Percentiles rank a stretch among this genome's conserved stretches.
Evolutionary conservation across 2,797 vertebrate genomes (phyloP).

Genomic region (Sebastes umbrosus): DNA sequence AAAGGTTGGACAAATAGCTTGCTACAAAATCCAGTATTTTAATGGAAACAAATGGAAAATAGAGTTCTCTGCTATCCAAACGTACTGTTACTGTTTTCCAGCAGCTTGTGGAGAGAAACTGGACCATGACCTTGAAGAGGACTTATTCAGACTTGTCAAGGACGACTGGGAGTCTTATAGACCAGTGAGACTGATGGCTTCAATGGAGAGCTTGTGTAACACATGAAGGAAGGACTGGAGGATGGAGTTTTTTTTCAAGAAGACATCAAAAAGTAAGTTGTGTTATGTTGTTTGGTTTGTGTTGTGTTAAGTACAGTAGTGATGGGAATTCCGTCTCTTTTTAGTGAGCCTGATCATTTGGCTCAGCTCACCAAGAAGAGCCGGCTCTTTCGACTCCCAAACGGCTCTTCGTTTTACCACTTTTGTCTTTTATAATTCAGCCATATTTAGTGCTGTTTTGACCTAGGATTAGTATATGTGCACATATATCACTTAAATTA

Average conservation of each 20-base stretch:
- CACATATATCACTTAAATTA: too few relatives aligned
- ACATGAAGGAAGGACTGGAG: background rate
- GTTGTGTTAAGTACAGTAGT: background rate
- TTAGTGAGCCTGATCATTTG: too few relatives aligned
- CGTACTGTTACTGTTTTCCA: background rate
- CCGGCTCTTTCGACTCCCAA: too few relatives aligned
- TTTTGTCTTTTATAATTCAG: too few relatives aligned
- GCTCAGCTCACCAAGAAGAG: too few relatives aligned
- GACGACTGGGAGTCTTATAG: background rate
- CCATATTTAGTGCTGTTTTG: too few relatives aligned
- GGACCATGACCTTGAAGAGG: background rate
- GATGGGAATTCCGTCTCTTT: too few relatives aligned
- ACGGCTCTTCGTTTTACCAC: too few relatives aligned
- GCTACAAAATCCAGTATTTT: background rate
- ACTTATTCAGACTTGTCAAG: background rate
- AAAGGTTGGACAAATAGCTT: too few relatives aligned
- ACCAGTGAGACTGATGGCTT: background rate
- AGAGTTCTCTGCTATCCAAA: background rate
- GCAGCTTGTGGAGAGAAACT: background rate
- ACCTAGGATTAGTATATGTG: too few relatives aligned
- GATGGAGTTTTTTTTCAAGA: background rate
- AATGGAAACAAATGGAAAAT: background rate
- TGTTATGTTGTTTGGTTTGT: background rate
- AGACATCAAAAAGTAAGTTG: conserved; percentile 11
- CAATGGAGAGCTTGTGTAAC: background rate